Conservation (phyloP, 2,888 invertebrate species). For the Crossocerus cetratus region DNA sequence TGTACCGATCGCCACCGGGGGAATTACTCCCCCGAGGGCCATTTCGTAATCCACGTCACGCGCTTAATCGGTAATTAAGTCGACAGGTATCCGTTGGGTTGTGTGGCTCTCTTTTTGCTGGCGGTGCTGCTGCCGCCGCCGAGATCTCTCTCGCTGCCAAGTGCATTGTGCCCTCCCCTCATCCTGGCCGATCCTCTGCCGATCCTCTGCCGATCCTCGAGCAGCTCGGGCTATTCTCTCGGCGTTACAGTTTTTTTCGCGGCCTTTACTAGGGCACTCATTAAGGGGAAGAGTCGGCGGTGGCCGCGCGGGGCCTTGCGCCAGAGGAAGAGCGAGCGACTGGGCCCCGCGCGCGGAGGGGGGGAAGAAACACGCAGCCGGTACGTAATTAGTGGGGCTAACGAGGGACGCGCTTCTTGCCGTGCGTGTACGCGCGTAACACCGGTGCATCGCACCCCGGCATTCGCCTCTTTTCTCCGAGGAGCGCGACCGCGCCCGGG, state of each 20-base stretch:
- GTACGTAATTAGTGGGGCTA: slow-evolving; percentile 71
- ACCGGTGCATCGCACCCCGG: slow-evolving; percentile 42
- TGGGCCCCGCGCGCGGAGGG: not conserved
- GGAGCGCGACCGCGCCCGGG: slow-evolving; percentile 34
- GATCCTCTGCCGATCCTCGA: slow-evolving; percentile 18
- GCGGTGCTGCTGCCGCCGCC: slow-evolving; percentile 9
- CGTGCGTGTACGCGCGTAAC: slow-evolving; percentile 54
- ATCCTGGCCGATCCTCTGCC: slow-evolving; percentile 4
- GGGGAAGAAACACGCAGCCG: slow-evolving; percentile 4
- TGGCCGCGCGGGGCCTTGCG: slow-evolving; percentile 28
- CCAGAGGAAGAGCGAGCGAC: not conserved
- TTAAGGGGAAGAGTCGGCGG: slow-evolving; percentile 52
- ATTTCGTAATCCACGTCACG: slow-evolving; percentile 54
- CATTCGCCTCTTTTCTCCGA: slow-evolving; percentile 51
- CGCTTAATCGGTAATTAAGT: slow-evolving; percentile 59
- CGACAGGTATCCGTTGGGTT: slow-evolving; percentile 25
- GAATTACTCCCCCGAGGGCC: slow-evolving; percentile 36
- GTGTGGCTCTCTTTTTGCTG: slow-evolving; percentile 1
- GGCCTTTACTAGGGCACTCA: slow-evolving; percentile 57
- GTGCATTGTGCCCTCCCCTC: slow-evolving; percentile 15
- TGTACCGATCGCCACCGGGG: slow-evolving; percentile 30
- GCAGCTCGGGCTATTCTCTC: slow-evolving; percentile 33
- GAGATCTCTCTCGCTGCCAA: slow-evolving; percentile 1
- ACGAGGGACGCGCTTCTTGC: slow-evolving; percentile 71
- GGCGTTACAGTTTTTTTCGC: slow-evolving; percentile 50